Evolutionary conservation across 1,140 invertebrate species (phyloP), one percentile per base, ranked within the genome.

Genomic region (Bombus huntii): DNA sequence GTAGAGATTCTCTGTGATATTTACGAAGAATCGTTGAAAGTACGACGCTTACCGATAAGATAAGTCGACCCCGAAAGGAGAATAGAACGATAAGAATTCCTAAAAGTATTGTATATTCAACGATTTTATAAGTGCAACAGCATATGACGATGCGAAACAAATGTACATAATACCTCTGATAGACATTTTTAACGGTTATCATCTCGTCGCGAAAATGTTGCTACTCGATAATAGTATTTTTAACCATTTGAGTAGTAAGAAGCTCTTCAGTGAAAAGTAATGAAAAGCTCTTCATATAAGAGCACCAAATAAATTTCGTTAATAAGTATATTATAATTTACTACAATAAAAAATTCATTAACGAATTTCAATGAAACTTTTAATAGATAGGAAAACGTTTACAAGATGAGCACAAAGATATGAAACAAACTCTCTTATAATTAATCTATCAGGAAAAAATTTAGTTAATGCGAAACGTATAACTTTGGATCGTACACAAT

Each of bases 61-160:
- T 90, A 90, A 89, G 53, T 77, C 44, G 31, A n/a, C 31, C 22
- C 53, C 47, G 42, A 71, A 82, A 83, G 65, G 47, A 84, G 66
- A 65, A 89, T 87, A 73, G 59, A 59, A 87, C 47, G 88, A 89
- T 89, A 89, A 89, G 77, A 76, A 65, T 65, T 68, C 34, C 68
- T 78, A n/a, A 22, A 25, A 77, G 28, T 77, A 73, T 81, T 53
- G 25, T 76, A n/a, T 25, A 1, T 22, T 42, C 37, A 13, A 25
- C 34, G 12, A 57, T 71, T 84, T 59, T 78, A 15, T 66, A 57
- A 47, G 39, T 62, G 13, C 9, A 78, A n/a, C 66, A 53, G 34
- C 39, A 68, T 53, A 88, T 44, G 22, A 53, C 47, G 22, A 31
- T 15, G 15, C 31, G 18, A 28, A 22, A 39, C 18, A 28, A 37